Evolutionary conservation across 2,888 invertebrate genomes (phyloP).

Genomic region (Diaprepes abbreviatus): DNA sequence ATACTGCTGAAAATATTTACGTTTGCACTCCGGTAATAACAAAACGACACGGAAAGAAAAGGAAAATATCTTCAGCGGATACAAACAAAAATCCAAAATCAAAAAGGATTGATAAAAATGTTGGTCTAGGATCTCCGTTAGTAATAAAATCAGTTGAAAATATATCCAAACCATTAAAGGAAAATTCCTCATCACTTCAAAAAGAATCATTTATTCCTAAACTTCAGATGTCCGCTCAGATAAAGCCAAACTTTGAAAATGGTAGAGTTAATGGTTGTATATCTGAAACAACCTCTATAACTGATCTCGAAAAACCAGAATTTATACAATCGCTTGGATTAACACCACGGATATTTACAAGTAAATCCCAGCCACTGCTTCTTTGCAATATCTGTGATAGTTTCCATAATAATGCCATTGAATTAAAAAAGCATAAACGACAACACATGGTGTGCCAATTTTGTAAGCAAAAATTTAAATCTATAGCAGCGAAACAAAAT

Average conservation of each 20-base stretch:
- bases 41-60: neutral
- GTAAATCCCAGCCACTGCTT: conserved; percentile 22
- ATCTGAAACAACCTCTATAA: neutral
- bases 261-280: neutral
- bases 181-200: no score
- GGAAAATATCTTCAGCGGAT: neutral
- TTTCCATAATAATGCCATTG: conserved; percentile 42
- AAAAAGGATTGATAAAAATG: neutral
- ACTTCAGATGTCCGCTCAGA: neutral
- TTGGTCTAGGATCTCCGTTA: neutral
- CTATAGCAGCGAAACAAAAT: conserved; percentile 47
- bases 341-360: conserved; percentile 24
- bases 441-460: conserved; percentile 56
- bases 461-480: conserved; percentile 53
- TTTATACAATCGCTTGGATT: conserved; percentile 46
- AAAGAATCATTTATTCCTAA: neutral
- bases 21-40: neutral
- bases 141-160: neutral
- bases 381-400: conserved; percentile 55
- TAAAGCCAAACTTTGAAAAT: neutral
- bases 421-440: conserved; percentile 52
- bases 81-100: neutral
- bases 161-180: neutral
- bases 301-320: conserved; percentile 27
- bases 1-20: neutral